A percentile compares a stretch with the other conserved stretches of the same genome.
Conservation (phyloP, 1,140 invertebrate genomes). For the Apis mellifera region DNA sequence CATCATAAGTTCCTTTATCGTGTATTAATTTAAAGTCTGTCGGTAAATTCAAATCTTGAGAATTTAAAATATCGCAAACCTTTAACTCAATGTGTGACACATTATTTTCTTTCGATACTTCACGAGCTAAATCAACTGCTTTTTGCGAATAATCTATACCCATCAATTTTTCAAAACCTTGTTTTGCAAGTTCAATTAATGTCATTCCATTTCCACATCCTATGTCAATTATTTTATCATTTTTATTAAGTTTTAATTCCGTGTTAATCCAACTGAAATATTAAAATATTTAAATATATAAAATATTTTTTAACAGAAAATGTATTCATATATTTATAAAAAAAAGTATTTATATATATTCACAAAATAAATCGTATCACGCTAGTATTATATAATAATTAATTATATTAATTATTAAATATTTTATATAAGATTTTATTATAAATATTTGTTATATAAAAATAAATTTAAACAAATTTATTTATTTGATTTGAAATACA, state of each 20-base stretch:
- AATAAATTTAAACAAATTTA: background rate
- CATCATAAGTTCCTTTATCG: conserved; percentile 97
- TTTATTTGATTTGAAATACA: background rate
- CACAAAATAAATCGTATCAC: no score
- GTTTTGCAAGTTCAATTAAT: conserved; percentile 88
- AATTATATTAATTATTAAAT: no score
- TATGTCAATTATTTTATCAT: conserved; percentile 84
- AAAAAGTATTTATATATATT: background rate
- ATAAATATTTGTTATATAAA: background rate
- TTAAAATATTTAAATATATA: background rate
- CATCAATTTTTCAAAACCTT: conserved; percentile 88
- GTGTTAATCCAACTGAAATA: conserved; percentile 72
- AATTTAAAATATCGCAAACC: conserved; percentile 84
- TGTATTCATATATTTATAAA: background rate
- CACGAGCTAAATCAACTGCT: conserved; percentile 88
- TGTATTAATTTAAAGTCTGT: conserved; percentile 85
- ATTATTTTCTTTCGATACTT: conserved; percentile 84
- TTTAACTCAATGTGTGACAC: conserved; percentile 82
- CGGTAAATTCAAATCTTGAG: conserved; percentile 60
- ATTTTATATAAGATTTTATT: background rate
- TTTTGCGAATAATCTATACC: conserved; percentile 93
- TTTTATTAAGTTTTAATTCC: conserved; percentile 66
- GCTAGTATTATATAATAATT: no score
- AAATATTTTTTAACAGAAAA: background rate
- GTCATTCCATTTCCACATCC: conserved; percentile 96